Conservation (phyloP, 1,140 invertebrate genomes). For the Lordiphosa mommai region DNA sequence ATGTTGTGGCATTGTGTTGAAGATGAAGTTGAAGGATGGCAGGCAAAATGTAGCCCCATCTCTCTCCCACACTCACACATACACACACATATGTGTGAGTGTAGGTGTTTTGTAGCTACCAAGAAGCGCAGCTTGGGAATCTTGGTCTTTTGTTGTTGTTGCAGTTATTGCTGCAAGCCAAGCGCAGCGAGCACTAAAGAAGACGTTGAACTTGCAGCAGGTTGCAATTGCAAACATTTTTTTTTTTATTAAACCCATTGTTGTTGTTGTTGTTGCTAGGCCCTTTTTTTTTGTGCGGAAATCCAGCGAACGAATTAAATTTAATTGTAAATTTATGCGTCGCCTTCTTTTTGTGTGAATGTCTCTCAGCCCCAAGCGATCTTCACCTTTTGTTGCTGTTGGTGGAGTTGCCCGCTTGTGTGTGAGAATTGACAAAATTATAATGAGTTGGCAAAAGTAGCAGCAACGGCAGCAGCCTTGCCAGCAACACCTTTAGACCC, state of each 20-base stretch:
- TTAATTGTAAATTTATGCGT: conserved; percentile 77
- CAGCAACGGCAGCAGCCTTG: conserved; percentile 31
- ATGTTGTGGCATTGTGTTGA: not conserved
- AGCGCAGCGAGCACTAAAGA: conserved; percentile 66
- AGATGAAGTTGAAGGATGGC: too few relatives aligned
- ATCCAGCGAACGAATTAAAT: conserved; percentile 71
- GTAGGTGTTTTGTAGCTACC: conserved; percentile 47
- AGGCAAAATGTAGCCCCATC: too few relatives aligned
- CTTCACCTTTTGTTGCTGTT: conserved; percentile 59
- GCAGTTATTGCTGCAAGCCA: conserved; percentile 48
- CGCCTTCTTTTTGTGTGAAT: conserved; percentile 33
- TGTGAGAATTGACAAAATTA: conserved; percentile 76
- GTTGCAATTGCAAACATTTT: conserved; percentile 35
- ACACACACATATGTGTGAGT: conserved; percentile 5
- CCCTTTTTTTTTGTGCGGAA: conserved; percentile 60
- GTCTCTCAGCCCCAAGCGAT: conserved; percentile 42
- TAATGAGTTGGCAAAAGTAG: conserved; percentile 53
- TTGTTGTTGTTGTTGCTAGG: conserved; percentile 26
- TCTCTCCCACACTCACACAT: not conserved
- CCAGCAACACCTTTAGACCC: conserved; percentile 30
- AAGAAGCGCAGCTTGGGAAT: conserved; percentile 74
- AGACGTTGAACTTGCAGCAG: conserved; percentile 72
- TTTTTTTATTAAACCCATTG: conserved; percentile 1
- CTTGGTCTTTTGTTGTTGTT: conserved; percentile 19
- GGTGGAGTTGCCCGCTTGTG: conserved; percentile 28